These are phyloP conservation scores for Sylvia borin DNA, from an alignment of 2,797 vertebrate genomes.

Conservation along the genomic window DNA sequence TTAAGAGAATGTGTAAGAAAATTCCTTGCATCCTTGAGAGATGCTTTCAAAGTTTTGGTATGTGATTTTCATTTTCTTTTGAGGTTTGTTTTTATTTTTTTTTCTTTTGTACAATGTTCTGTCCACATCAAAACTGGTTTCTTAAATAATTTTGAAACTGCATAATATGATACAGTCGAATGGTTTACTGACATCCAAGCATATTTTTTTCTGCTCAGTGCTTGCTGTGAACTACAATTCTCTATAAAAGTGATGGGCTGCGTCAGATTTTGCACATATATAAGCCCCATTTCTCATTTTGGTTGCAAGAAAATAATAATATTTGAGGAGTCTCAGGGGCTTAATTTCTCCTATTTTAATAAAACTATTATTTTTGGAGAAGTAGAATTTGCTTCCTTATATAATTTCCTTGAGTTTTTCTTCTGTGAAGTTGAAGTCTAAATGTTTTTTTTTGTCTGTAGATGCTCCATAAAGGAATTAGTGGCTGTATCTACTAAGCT, in stretches of 20 bases:
- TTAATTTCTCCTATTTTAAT: background rate
- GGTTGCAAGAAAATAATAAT: background rate
- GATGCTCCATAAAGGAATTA: background rate
- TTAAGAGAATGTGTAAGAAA: conserved; percentile 8
- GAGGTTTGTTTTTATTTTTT: background rate
- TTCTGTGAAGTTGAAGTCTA: background rate
- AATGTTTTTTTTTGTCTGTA: background rate
- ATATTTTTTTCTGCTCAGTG: background rate
- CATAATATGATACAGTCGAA: conserved; percentile 6
- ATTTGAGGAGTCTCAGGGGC: background rate
- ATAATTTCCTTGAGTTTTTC: background rate
- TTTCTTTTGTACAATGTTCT: background rate
- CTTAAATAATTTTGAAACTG: conserved; percentile 13
- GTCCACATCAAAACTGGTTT: background rate
- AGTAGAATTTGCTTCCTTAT: background rate
- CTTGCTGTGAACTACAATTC: background rate
- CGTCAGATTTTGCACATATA: background rate
- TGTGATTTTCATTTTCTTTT: background rate
- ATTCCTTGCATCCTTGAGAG: conserved; percentile 6
- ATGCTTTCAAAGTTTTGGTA: background rate
- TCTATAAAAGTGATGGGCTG: background rate
- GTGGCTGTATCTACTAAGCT: background rate
- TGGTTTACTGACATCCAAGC: conserved; percentile 7
- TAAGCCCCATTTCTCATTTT: background rate
- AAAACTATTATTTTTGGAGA: background rate